Evolutionary conservation across 2,888 invertebrate species (phyloP).

Genomic region (Endotricha flammealis): DNA sequence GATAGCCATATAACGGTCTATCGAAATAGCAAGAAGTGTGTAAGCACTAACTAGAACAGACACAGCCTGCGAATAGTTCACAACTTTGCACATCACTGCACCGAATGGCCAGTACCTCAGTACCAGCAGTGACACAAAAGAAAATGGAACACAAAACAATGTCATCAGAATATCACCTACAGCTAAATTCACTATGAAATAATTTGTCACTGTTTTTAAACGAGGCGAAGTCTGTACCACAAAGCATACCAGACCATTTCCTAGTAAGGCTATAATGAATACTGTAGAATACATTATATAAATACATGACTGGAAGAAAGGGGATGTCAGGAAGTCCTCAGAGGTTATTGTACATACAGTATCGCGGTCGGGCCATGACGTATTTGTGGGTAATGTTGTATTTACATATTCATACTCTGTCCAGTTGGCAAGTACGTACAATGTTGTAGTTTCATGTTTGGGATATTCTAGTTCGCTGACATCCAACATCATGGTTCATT

Average conservation of each 20-base stretch:
- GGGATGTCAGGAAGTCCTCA: slow-evolving; percentile 49
- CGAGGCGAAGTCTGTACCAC: slow-evolving; percentile 89
- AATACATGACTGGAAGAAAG: slow-evolving; percentile 80
- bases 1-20: slow-evolving; percentile 93
- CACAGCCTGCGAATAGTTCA: slow-evolving; percentile 89
- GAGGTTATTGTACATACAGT: slow-evolving; percentile 38
- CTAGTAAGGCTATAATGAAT: slow-evolving; percentile 83
- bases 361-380: slow-evolving; percentile 42
- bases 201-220: slow-evolving; percentile 95
- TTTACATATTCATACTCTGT: slow-evolving; percentile 25
- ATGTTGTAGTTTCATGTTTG: slow-evolving; percentile 33
- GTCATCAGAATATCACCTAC: slow-evolving; percentile 94
- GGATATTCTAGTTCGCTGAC: slow-evolving; percentile 29
- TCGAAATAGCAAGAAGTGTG: slow-evolving; percentile 92
- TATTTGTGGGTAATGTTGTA: slow-evolving; percentile 28
- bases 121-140: slow-evolving; percentile 88
- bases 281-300: slow-evolving; percentile 85
- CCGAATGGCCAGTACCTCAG: slow-evolving; percentile 95
- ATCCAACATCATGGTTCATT: slow-evolving; percentile 44
- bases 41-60: slow-evolving; percentile 92
- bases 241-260: slow-evolving; percentile 90
- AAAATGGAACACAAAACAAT: slow-evolving; percentile 93
- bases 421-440: slow-evolving; percentile 22
- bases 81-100: slow-evolving; percentile 86
- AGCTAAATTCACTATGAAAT: slow-evolving; percentile 93